These are phyloP conservation scores for Mythimna pallens DNA, from an alignment of 2,888 invertebrate genomes.

Conservation along the genomic window DNA sequence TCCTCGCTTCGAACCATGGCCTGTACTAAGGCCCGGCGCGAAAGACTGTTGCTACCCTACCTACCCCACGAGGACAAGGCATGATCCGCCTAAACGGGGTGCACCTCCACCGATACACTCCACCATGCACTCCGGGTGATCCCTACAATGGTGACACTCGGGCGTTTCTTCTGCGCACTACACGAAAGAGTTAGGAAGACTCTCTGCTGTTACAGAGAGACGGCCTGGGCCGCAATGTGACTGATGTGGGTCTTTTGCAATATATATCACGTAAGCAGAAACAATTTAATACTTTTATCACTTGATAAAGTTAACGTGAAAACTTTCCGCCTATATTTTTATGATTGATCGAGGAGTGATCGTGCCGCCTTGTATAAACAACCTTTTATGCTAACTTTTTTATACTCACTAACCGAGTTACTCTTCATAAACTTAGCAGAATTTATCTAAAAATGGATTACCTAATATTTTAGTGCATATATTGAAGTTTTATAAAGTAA, in stretches of 20 bases:
- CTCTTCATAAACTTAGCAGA: slow-evolving; percentile 7
- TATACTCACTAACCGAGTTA: slow-evolving; percentile 25
- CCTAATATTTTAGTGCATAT: slow-evolving; percentile 1
- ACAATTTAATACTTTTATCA: slow-evolving; percentile 8
- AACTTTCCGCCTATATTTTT: slow-evolving; percentile 18
- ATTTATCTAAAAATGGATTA: slow-evolving; percentile 4
- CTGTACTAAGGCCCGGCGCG: no score
- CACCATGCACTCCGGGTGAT: no score
- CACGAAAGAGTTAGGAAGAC: no score
- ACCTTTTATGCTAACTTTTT: slow-evolving; percentile 19
- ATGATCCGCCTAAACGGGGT: no score
- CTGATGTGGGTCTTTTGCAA: not conserved
- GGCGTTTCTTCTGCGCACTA: no score
- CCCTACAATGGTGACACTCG: no score
- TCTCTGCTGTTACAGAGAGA: no score
- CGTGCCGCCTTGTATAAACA: slow-evolving; percentile 1
- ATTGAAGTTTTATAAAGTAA: slow-evolving; percentile 6
- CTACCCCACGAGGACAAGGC: no score
- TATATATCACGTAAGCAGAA: slow-evolving; percentile 1
- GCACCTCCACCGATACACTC: no score
- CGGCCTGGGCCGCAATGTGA: no score
- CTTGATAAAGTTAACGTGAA: slow-evolving; percentile 25
- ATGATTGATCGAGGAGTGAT: slow-evolving; percentile 40
- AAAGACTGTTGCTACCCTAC: no score
- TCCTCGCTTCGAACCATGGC: no score